These are phyloP conservation scores for Lethenteron reissneri DNA, from an alignment of 2,113 vertebrate genomes.

Conservation along the genomic window DNA sequence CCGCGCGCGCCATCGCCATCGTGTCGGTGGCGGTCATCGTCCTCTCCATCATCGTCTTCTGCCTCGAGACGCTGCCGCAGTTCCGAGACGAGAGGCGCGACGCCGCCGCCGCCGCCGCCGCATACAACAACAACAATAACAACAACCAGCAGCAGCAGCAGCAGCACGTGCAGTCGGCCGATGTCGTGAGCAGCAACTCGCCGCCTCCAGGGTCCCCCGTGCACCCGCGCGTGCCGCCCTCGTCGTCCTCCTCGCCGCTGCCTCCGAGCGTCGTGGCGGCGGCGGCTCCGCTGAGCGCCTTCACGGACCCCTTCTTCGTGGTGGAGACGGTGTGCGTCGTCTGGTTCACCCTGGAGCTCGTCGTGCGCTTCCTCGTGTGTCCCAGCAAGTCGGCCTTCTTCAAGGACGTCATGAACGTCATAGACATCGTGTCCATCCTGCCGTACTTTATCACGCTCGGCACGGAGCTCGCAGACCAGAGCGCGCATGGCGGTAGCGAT, in stretches of 20 bases:
- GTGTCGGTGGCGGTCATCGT: slow-evolving; percentile 74
- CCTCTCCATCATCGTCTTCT: slow-evolving; percentile 77
- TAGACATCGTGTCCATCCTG: slow-evolving; percentile 66
- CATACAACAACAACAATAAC: no score
- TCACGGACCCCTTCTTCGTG: slow-evolving; percentile 59
- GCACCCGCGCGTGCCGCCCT: no score
- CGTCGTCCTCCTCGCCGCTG: no score
- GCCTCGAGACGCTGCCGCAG: slow-evolving; percentile 62
- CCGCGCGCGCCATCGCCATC: slow-evolving; percentile 55
- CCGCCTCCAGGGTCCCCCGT: no score
- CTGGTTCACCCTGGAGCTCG: slow-evolving; percentile 68
- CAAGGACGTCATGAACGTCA: slow-evolving; percentile 75
- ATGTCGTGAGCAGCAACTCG: no score
- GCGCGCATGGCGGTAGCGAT: slow-evolving; percentile 14
- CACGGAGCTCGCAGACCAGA: slow-evolving; percentile 46
- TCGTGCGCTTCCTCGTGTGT: slow-evolving; percentile 34
- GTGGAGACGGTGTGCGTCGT: slow-evolving; percentile 66
- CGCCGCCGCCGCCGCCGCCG: not conserved
- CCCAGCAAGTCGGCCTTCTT: slow-evolving; percentile 57
- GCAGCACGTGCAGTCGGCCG: no score
- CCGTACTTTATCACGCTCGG: slow-evolving; percentile 64
- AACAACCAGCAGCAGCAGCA: no score
- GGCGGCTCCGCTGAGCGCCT: slow-evolving; percentile 16
- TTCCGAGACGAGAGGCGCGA: slow-evolving; percentile 42
- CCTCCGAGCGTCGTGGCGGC: not conserved